A percentile compares a stretch with the other conserved stretches of the same genome.
Evolutionary conservation across 2,888 invertebrate genomes (phyloP).

Genomic region (Folsomia candida): DNA sequence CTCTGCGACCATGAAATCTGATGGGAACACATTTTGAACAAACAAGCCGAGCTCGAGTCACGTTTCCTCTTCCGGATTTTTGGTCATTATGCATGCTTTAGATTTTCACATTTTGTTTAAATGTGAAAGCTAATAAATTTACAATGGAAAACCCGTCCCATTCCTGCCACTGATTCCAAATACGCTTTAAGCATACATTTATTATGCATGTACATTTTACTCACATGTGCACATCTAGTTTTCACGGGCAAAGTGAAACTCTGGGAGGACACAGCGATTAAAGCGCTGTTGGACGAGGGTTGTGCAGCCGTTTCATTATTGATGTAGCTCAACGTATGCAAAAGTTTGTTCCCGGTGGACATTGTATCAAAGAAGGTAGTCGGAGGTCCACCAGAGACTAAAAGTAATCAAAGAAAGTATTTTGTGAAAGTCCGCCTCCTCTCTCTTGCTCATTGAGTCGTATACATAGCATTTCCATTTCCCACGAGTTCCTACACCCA

Average conservation of each 20-base stretch:
- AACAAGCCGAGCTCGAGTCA: background rate
- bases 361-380: background rate
- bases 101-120: too few species aligned
- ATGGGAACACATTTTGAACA: background rate
- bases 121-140: too few species aligned
- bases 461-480: too few species aligned
- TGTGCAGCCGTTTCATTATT: background rate
- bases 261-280: background rate
- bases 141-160: too few species aligned
- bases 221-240: too few species aligned
- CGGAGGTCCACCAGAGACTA: conserved; percentile 36
- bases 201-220: too few species aligned
- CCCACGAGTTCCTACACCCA: too few species aligned
- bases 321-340: background rate
- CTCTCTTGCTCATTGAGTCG: too few species aligned
- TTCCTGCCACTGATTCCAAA: too few species aligned
- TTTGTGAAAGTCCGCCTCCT: background rate
- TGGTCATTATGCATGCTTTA: background rate
- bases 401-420: conserved; percentile 39
- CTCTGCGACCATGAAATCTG: background rate
- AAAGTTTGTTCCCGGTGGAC: background rate
- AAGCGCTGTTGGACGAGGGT: background rate
- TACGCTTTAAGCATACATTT: too few species aligned
- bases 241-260: background rate
- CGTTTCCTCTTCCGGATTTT: background rate